Conservation (phyloP, 2,888 invertebrate genomes). For the Pinctada fucata region DNA sequence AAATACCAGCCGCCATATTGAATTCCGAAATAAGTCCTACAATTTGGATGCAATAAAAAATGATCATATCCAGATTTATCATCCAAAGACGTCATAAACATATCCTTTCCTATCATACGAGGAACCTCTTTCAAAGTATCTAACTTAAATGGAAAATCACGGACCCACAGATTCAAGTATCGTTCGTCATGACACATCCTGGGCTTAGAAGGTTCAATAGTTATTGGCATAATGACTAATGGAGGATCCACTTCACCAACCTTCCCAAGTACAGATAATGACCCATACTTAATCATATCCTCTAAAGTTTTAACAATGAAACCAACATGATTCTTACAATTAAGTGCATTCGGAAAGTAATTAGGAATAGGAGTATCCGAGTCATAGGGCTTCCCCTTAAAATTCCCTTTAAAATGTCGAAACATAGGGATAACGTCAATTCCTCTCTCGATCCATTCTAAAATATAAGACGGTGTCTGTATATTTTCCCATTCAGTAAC, state of each 20-base stretch:
- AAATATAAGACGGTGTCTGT: conserved; percentile 12
- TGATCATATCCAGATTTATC: conserved; percentile 46
- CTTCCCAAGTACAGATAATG: conserved; percentile 26
- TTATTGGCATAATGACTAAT: conserved; percentile 32
- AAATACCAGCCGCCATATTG: conserved; percentile 8
- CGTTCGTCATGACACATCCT: conserved; percentile 42
- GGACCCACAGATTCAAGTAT: conserved; percentile 37
- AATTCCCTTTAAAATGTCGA: background rate
- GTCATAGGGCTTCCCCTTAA: conserved; percentile 3
- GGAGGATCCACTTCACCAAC: conserved; percentile 34
- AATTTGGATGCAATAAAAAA: conserved; percentile 15
- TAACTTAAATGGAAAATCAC: conserved; percentile 30
- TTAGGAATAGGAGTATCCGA: conserved; percentile 18
- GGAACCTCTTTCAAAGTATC: conserved; percentile 39
- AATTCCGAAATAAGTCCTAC: conserved; percentile 28
- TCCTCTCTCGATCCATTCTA: conserved; percentile 34
- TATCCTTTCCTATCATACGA: conserved; percentile 21
- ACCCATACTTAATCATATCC: conserved; percentile 28
- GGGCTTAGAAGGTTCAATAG: conserved; percentile 40
- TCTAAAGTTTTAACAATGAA: conserved; percentile 28
- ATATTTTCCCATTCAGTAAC: conserved; percentile 27
- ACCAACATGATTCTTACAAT: conserved; percentile 7
- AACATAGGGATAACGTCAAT: conserved; percentile 11
- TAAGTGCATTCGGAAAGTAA: conserved; percentile 25
- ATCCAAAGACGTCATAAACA: conserved; percentile 28